Percentiles rank a stretch among this genome's conserved stretches.
These are phyloP conservation scores for Acanthornis magna DNA, from an alignment of 2,797 vertebrate genomes.

Conservation along the genomic window DNA sequence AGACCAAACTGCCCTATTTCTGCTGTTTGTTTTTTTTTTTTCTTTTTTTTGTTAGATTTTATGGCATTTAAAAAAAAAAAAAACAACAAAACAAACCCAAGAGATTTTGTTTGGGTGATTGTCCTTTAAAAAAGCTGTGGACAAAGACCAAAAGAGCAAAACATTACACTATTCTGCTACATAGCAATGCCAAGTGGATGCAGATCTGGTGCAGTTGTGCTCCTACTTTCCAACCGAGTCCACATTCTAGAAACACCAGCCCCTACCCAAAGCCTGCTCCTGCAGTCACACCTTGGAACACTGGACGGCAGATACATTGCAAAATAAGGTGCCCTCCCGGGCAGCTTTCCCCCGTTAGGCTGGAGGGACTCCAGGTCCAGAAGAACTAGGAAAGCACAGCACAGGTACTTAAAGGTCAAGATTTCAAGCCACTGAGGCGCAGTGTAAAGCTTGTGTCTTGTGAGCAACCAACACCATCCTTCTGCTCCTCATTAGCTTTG, in stretches of 20 bases:
- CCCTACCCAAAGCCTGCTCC: not conserved
- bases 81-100: not conserved
- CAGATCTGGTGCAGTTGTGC: not conserved
- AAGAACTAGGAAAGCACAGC: not conserved
- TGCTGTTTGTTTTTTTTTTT: too few relatives aligned
- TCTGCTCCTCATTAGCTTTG: not conserved
- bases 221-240: not conserved
- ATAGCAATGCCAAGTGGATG: not conserved
- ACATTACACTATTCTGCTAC: not conserved
- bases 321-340: not conserved
- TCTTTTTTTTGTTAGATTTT: not conserved
- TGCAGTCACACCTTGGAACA: not conserved
- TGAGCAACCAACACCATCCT: not conserved
- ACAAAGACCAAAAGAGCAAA: not conserved
- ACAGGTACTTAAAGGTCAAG: not conserved
- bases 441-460: not conserved
- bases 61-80: not conserved
- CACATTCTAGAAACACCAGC: not conserved
- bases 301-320: rapidly evolving
- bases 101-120: not conserved
- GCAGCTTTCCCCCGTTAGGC: not conserved
- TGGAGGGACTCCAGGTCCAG: not conserved
- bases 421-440: not conserved
- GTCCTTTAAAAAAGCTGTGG: not conserved
- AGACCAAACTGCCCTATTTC: not conserved